Percentiles rank a stretch among this genome's conserved stretches.
Evolutionary conservation across 2,113 vertebrate genomes (phyloP).

Genomic region (Solea senegalensis): DNA sequence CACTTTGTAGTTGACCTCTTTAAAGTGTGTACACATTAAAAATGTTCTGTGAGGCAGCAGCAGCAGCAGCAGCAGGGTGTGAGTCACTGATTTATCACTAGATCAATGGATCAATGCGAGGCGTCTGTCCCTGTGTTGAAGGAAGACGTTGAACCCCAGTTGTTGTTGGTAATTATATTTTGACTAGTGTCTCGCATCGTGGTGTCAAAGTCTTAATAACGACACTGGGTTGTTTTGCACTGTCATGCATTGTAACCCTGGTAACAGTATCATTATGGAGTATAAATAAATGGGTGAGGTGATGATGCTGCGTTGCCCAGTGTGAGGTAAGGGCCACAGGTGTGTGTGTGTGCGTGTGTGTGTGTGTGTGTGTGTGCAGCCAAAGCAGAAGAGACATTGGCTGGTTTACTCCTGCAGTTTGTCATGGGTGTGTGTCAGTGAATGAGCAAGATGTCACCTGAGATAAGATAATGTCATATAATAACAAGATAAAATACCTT

Average conservation of each 20-base stretch:
- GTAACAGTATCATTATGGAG: too few species aligned
- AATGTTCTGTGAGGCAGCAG: background rate
- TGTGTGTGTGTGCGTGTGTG: too few species aligned
- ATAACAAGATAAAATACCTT: background rate
- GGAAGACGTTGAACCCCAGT: slow-evolving; percentile 1
- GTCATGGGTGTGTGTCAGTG: slow-evolving; percentile 7
- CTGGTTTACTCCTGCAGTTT: background rate
- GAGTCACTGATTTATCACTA: slow-evolving; percentile 2
- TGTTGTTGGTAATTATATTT: background rate
- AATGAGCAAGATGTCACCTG: slow-evolving; percentile 50
- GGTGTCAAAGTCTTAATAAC: too few species aligned
- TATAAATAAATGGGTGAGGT: too few species aligned
- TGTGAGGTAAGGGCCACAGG: too few species aligned
- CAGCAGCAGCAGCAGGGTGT: too few species aligned
- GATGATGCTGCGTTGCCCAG: too few species aligned
- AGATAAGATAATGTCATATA: too few species aligned
- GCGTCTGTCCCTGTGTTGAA: background rate
- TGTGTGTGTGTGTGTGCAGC: too few species aligned
- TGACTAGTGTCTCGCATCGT: background rate
- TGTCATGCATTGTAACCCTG: too few species aligned
- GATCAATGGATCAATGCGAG: slow-evolving; percentile 1
- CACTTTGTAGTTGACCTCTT: background rate
- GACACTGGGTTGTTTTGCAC: too few species aligned
- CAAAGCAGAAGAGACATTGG: too few species aligned
- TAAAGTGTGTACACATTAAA: background rate